Evolutionary conservation across 92 coral and sea anemone species (phyloP).

Genomic region (Phymanthus crucifer): DNA sequence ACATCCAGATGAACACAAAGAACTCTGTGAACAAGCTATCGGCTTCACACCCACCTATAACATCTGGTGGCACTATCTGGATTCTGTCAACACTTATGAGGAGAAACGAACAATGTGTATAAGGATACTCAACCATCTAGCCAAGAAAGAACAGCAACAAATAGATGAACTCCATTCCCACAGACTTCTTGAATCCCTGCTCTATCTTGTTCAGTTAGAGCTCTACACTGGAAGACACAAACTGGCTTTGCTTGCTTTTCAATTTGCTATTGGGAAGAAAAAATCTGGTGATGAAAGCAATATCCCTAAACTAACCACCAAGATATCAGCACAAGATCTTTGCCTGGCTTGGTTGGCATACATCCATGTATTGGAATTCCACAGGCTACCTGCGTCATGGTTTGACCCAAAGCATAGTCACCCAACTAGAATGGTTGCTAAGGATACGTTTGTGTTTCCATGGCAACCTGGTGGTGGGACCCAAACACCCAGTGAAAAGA

Average conservation of each 20-base stretch:
- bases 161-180: constrained; percentile 72
- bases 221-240: constrained; percentile 66
- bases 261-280: constrained; percentile 53
- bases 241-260: constrained; percentile 60
- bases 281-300: constrained; percentile 13
- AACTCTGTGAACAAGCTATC: constrained; percentile 93
- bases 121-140: constrained; percentile 65
- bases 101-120: constrained; percentile 68
- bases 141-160: constrained; percentile 28
- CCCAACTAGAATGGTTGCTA: constrained; percentile 87
- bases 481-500: constrained; percentile 64
- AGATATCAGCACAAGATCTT: constrained; percentile 59
- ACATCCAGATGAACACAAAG: constrained; percentile 66
- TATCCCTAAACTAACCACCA: constrained; percentile 47
- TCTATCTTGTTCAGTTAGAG: constrained; percentile 81
- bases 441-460: constrained; percentile 88
- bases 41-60: constrained; percentile 77
- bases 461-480: constrained; percentile 94
- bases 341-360: constrained; percentile 83
- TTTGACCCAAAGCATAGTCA: constrained; percentile 69
- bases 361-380: constrained; percentile 93
- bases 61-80: constrained; percentile 95
- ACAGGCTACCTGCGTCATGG: constrained; percentile 79
- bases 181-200: constrained; percentile 70
- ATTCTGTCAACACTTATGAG: constrained; percentile 56